Base-by-base conservation (phyloP, 1,140 invertebrate species). In the Campodea augens region DNA sequence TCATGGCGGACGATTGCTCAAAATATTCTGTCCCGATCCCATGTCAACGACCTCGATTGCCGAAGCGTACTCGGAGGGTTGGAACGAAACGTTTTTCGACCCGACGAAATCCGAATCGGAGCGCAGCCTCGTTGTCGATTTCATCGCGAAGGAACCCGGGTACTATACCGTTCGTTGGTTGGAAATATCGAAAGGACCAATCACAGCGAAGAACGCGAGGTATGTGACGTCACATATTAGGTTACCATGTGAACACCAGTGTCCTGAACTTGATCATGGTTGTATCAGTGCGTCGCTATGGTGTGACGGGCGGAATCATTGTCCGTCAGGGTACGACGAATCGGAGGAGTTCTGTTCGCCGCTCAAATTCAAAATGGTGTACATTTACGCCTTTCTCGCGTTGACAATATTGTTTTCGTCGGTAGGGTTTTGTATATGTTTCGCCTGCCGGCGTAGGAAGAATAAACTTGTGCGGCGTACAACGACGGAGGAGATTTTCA, bases 291-390 rank as follows among this genome's bases (percentile, higher is more conserved):
- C 77, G 0, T 76, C 77, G n/a, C 68, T 91, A 5, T 89, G 84
- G 82, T 91, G 87, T 58, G 84, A 91, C 55, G 85, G 84, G 0
- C 63, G 74, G 12, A 68, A 72, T 23, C 82, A 91, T 54, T 90
- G 87, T 57, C 87, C 87, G 0, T 84, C 80, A 1, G 84, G 82
- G 0, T 77, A 82, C 54, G 87, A 91, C 63, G 87, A 91, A 61
- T 73, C 82, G 1, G 66, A 84, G 15, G 38, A 23, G 15, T 22
- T 20, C 2, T 44, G 20, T n/a, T 68, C 73, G 4, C 79, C 84
- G 54, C 57, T 85, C 7, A 60, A 85, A 38, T 71, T 77, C 27
- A 1, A 25, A 45, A 22, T 48, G 46, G 25, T 29, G 46, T 24
- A 10, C 37, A 3, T 49, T 44, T 12, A 25, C 25, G 25, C 20